phyloP scores from a whole-genome alignment of 2,888 invertebrate species.

The Nymphalis urticae region DNA sequence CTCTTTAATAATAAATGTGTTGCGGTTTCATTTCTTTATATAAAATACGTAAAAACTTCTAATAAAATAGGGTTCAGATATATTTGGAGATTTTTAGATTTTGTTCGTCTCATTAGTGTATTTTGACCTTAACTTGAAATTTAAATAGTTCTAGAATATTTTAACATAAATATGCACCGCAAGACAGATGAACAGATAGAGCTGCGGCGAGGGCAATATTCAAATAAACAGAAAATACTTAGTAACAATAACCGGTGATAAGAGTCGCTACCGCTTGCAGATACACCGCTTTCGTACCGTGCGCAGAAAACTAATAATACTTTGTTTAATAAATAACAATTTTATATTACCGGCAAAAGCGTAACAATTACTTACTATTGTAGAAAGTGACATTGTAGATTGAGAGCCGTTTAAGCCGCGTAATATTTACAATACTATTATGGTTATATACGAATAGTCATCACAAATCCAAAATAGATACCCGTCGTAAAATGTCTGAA shows the following conservation, averaged over 20 bases:
- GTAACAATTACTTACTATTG: too few relatives aligned
- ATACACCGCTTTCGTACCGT: constrained; percentile 39
- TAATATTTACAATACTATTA: too few relatives aligned
- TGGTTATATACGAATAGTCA: too few relatives aligned
- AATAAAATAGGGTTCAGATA: too few relatives aligned
- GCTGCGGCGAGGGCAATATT: constrained; percentile 49
- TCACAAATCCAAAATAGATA: too few relatives aligned
- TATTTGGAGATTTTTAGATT: background rate
- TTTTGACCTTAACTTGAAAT: constrained; percentile 3
- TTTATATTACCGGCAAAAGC: too few relatives aligned
- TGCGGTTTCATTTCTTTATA: too few relatives aligned
- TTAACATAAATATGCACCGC: background rate
- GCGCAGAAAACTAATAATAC: constrained; percentile 22
- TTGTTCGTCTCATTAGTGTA: background rate
- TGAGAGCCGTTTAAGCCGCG: too few relatives aligned
- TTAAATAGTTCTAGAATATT: constrained; percentile 10
- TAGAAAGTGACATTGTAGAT: too few relatives aligned
- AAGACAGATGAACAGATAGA: constrained; percentile 51
- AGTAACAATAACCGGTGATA: constrained; percentile 69
- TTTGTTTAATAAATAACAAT: background rate
- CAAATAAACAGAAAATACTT: constrained; percentile 65
- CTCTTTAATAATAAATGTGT: too few relatives aligned
- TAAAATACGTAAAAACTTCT: too few relatives aligned
- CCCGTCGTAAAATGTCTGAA: too few relatives aligned
- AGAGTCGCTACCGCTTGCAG: constrained; percentile 49